phyloP scores from a whole-genome alignment of 1,140 invertebrate genomes.

The Drosophila kikkawai region DNA sequence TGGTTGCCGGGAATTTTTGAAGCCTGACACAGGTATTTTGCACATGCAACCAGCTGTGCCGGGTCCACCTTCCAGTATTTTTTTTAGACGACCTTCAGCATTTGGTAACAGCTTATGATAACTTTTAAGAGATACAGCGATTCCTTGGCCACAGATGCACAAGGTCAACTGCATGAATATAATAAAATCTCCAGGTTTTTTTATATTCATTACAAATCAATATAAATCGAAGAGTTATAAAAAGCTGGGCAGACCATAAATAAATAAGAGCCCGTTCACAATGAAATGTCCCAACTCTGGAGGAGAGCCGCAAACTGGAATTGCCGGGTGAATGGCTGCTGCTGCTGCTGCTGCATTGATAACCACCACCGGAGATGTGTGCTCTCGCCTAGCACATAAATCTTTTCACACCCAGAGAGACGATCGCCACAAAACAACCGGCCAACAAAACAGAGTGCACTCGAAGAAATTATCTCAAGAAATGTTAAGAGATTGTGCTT shows the following conservation, averaged over 20 bases:
- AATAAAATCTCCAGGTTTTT: slow-evolving; percentile 47
- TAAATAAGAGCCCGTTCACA: slow-evolving; percentile 71
- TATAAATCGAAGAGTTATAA: slow-evolving; percentile 83
- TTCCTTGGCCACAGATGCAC: slow-evolving; percentile 64
- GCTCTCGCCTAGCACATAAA: slow-evolving; percentile 72
- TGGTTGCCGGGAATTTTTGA: slow-evolving; percentile 13
- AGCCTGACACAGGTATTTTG: slow-evolving; percentile 28
- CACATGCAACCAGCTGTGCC: slow-evolving; percentile 23
- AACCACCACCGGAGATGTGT: slow-evolving; percentile 57
- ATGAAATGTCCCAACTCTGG: slow-evolving; percentile 69
- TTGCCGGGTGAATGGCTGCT: slow-evolving; percentile 74
- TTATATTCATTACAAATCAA: slow-evolving; percentile 77
- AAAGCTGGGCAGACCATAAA: slow-evolving; percentile 77
- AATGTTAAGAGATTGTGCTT: background rate
- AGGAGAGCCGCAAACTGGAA: slow-evolving; percentile 66
- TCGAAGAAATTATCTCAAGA: background rate
- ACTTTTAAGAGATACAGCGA: slow-evolving; percentile 45
- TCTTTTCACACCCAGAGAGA: slow-evolving; percentile 73
- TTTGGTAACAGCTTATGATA: slow-evolving; percentile 59
- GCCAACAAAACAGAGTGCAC: slow-evolving; percentile 8
- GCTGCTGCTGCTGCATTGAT: slow-evolving; percentile 69
- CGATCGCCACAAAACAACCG: slow-evolving; percentile 15
- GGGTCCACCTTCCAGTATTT: slow-evolving; percentile 1
- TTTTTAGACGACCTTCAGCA: slow-evolving; percentile 56
- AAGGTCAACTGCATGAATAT: slow-evolving; percentile 67